phyloP scores from a whole-genome alignment of 2,797 vertebrate genomes.

The Tenualosa thibaudeaui region DNA sequence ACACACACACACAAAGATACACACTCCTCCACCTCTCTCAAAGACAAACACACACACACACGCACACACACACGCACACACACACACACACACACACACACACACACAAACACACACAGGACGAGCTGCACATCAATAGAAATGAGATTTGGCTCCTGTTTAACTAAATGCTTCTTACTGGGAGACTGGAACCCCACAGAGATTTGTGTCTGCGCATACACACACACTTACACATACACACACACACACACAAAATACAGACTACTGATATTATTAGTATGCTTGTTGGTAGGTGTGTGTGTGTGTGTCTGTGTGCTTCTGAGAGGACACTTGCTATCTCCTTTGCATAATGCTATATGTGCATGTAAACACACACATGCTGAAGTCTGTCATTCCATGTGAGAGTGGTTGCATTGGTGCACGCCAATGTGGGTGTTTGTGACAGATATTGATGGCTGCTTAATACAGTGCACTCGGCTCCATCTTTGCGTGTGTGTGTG shows the following conservation, averaged over 20 bases:
- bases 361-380: not conserved
- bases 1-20: not conserved
- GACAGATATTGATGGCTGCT: slow-evolving; percentile 17
- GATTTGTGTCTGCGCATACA: not conserved
- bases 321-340: too few species aligned
- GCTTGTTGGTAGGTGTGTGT: too few species aligned
- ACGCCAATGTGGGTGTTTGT: not conserved
- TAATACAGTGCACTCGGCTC: not conserved
- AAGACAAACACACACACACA: not conserved
- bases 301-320: too few species aligned
- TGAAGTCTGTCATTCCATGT: not conserved
- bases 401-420: not conserved
- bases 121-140: not conserved
- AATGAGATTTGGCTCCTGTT: not conserved
- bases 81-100: not conserved
- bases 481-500: not conserved
- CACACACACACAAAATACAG: not conserved
- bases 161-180: not conserved
- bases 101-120: not conserved
- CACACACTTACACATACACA: not conserved
- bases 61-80: not conserved
- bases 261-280: too few species aligned
- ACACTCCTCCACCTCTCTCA: too few species aligned
- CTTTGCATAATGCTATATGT: not conserved
- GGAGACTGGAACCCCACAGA: not conserved